Percentiles rank a stretch among this genome's conserved stretches.
Evolutionary conservation across 2,888 invertebrate genomes (phyloP).

Genomic region (Synergus japonicus): DNA sequence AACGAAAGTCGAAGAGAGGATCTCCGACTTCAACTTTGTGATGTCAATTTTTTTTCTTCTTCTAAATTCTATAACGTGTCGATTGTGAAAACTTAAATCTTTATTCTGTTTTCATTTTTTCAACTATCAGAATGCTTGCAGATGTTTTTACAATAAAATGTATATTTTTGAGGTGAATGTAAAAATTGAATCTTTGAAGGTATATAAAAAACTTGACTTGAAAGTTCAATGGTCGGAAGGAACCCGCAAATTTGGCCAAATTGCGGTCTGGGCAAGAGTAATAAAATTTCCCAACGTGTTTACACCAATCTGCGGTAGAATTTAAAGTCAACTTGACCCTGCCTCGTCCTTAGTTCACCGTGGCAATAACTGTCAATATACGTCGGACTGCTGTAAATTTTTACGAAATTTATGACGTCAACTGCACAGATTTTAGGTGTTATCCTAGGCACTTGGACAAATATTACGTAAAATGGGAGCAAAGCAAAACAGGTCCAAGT

Average conservation of each 20-base stretch:
- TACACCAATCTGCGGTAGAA: constrained; percentile 58
- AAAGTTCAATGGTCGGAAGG: background rate
- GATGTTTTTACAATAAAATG: background rate
- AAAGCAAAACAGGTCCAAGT: constrained; percentile 42
- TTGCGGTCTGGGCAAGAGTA: constrained; percentile 12
- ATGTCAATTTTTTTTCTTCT: background rate
- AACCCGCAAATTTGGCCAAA: background rate
- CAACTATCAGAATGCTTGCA: no score
- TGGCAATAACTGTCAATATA: background rate
- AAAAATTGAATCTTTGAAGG: background rate
- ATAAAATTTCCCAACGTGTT: constrained; percentile 61
- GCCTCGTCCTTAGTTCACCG: background rate
- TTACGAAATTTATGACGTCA: constrained; percentile 52
- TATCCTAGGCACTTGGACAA: constrained; percentile 19
- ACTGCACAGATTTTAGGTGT: constrained; percentile 8
- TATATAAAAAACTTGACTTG: background rate
- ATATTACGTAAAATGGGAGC: constrained; percentile 49
- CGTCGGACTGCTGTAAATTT: constrained; percentile 52
- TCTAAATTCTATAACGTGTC: background rate
- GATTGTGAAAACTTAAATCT: no score
- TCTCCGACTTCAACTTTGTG: background rate
- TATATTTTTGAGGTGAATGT: background rate
- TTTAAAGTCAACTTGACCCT: constrained; percentile 40
- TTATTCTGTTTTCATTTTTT: no score
- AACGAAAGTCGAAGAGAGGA: background rate